Conservation (phyloP, 1,140 invertebrate genomes). For the Cydia pomonella region DNA sequence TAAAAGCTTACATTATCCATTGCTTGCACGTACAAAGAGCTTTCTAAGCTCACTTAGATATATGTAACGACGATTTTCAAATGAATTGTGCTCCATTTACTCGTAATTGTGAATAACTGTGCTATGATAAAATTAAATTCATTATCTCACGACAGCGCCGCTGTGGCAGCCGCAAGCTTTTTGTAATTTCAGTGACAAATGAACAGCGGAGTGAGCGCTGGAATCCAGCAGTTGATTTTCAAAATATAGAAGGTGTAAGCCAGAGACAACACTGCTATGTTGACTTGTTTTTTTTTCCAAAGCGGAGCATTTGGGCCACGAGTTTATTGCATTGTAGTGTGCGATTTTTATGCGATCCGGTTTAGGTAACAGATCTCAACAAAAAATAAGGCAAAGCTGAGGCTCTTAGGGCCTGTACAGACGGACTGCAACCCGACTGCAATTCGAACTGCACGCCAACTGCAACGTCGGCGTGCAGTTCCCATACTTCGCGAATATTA, state of each 20-base stretch:
- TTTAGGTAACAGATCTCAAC: too few relatives aligned
- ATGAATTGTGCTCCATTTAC: slow-evolving; percentile 39
- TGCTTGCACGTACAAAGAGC: neutral
- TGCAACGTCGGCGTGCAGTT: too few relatives aligned
- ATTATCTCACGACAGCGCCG: slow-evolving; percentile 58
- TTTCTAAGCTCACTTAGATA: neutral
- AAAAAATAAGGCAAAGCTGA: too few relatives aligned
- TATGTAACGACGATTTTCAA: slow-evolving; percentile 19
- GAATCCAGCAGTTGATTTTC: slow-evolving; percentile 50
- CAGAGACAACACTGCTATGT: slow-evolving; percentile 16
- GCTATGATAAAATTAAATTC: slow-evolving; percentile 63
- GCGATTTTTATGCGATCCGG: too few relatives aligned
- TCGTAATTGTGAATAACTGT: slow-evolving; percentile 49
- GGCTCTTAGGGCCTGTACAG: too few relatives aligned
- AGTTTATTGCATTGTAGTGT: slow-evolving; percentile 12
- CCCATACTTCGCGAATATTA: too few relatives aligned
- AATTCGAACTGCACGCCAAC: too few relatives aligned
- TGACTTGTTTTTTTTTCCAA: slow-evolving; percentile 2
- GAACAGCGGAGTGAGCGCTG: slow-evolving; percentile 51
- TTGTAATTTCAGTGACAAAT: slow-evolving; percentile 72
- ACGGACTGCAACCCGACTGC: too few relatives aligned
- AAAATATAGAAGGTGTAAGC: slow-evolving; percentile 43
- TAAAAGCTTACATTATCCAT: neutral
- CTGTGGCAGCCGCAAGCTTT: slow-evolving; percentile 58
- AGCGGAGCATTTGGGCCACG: neutral